Percentiles rank a stretch among this genome's conserved stretches.
Conservation (phyloP, 2,113 vertebrate genomes). For the Chloebia gouldiae region DNA sequence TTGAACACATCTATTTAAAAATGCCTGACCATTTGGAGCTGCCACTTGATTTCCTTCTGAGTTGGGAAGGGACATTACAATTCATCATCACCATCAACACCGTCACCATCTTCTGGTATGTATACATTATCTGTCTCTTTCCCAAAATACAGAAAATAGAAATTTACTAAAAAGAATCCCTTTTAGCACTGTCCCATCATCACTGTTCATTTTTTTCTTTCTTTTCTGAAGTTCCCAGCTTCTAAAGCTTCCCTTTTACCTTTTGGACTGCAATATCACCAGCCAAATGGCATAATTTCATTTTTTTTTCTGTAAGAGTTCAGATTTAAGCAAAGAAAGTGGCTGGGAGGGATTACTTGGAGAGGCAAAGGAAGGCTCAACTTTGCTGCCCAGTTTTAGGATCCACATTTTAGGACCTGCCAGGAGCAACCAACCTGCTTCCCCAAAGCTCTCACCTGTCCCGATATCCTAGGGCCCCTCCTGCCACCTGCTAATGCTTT, state of each 20-base stretch:
- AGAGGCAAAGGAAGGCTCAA: neutral
- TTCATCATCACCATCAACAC: slow-evolving; percentile 35
- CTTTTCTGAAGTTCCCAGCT: neutral
- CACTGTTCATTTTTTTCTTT: neutral
- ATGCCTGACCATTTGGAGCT: slow-evolving; percentile 2
- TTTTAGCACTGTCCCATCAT: neutral
- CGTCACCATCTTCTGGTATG: slow-evolving; percentile 13
- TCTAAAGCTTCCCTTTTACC: neutral
- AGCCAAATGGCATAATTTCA: neutral
- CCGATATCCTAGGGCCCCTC: neutral
- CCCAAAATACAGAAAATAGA: neutral
- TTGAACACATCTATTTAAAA: neutral
- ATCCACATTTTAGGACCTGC: neutral
- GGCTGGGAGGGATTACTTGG: neutral
- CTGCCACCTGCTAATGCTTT: neutral
- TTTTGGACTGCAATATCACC: neutral
- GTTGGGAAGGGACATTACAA: slow-evolving; percentile 13
- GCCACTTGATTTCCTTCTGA: slow-evolving; percentile 39
- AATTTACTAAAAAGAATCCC: neutral
- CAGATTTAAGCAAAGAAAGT: neutral
- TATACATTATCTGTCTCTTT: neutral
- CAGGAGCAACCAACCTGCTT: neutral
- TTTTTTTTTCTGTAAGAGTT: neutral
- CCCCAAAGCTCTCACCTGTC: neutral
- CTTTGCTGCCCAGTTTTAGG: neutral